Evolutionary conservation across 2,113 vertebrate genomes (phyloP).

Genomic region (Polypterus senegalus): DNA sequence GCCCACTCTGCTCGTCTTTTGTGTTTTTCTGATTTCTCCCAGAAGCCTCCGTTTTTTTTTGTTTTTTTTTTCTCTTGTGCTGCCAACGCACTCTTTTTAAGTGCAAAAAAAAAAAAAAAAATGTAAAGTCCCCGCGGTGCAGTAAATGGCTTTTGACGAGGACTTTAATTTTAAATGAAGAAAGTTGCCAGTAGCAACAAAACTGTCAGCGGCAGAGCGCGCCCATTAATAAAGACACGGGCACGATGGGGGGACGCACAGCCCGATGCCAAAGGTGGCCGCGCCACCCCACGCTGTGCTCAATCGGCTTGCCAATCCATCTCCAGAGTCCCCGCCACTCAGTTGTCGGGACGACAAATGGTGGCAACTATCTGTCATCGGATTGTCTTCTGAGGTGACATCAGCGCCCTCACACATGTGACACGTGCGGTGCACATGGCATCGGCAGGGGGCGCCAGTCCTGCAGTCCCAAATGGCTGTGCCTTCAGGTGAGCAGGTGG

Average conservation of each 20-base stretch:
- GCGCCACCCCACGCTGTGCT: conserved; percentile 55
- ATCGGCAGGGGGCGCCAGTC: too few species aligned
- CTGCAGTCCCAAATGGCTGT: too few species aligned
- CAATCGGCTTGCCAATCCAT: conserved; percentile 74
- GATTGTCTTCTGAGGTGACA: too few species aligned
- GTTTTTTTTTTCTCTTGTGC: too few species aligned
- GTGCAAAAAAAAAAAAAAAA: conserved; percentile 26
- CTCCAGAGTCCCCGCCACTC: conserved; percentile 72
- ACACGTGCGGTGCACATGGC: too few species aligned
- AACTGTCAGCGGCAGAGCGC: conserved; percentile 73
- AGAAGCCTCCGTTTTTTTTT: too few species aligned
- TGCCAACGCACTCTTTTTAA: too few species aligned
- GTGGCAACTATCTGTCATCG: too few species aligned
- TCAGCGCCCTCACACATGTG: too few species aligned
- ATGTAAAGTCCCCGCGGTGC: conserved; percentile 51
- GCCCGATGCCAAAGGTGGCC: conserved; percentile 59
- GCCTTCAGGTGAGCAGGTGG: too few species aligned
- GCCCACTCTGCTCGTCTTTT: too few species aligned
- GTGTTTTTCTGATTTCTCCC: too few species aligned
- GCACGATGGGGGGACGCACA: conserved; percentile 54
- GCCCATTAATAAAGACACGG: conserved; percentile 71
- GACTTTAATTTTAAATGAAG: conserved; percentile 77
- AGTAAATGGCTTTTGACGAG: conserved; percentile 71
- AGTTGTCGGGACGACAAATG: conserved; percentile 12
- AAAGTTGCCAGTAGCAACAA: conserved; percentile 78